These are phyloP conservation scores for Molorchus minor DNA, from an alignment of 2,888 invertebrate species.

Conservation along the genomic window DNA sequence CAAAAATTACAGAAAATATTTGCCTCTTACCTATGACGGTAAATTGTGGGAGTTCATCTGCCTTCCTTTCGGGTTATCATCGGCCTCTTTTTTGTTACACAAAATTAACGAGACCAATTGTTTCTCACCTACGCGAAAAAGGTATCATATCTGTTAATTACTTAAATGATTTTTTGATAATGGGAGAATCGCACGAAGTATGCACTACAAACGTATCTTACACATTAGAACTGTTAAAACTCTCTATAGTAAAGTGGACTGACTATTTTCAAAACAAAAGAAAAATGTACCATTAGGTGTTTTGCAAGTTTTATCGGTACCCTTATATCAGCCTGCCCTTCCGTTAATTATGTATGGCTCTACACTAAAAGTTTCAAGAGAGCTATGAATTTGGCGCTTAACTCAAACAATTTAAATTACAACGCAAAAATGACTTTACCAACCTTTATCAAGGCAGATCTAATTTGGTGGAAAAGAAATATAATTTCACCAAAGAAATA, in stretches of 20 bases:
- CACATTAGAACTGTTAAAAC: no score
- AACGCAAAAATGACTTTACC: neutral
- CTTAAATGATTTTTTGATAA: constrained; percentile 1
- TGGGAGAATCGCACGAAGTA: neutral
- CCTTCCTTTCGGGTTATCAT: constrained; percentile 6
- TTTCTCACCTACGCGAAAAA: neutral
- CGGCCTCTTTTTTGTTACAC: no score
- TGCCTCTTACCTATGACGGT: neutral
- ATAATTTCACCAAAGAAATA: neutral
- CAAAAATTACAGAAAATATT: constrained; percentile 4
- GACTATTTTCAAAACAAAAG: no score
- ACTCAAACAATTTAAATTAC: neutral
- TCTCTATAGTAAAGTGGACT: no score
- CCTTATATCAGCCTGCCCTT: neutral
- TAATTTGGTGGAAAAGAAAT: neutral
- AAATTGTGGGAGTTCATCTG: neutral
- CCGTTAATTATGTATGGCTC: neutral
- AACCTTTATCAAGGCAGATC: neutral
- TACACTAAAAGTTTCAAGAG: constrained; percentile 5
- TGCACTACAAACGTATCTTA: neutral
- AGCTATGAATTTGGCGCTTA: neutral
- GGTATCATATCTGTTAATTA: constrained; percentile 4
- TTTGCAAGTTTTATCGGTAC: constrained; percentile 1
- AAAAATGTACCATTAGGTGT: neutral
- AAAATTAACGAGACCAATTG: no score